Percentiles rank a stretch among this genome's conserved stretches.
phyloP scores from a whole-genome alignment of 2,888 invertebrate genomes.

The Ethmia dodecea region DNA sequence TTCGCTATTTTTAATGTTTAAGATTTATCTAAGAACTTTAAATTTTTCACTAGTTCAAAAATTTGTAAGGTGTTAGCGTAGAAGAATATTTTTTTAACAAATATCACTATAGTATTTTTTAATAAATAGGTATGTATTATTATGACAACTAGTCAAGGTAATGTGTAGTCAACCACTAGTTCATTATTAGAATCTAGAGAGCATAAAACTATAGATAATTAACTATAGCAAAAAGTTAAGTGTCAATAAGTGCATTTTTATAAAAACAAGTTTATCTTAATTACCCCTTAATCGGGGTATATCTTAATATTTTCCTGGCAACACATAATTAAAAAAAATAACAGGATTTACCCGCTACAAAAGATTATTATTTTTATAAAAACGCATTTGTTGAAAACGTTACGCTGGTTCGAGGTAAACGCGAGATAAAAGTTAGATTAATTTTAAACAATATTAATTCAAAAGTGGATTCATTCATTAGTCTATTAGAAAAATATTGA shows the following conservation, averaged over 20 bases:
- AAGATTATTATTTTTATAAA: conserved; percentile 46
- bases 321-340: too few species aligned
- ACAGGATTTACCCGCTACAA: conserved; percentile 24
- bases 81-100: conserved; percentile 73
- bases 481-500: conserved; percentile 63
- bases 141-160: conserved; percentile 45
- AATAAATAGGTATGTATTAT: conserved; percentile 51
- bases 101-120: conserved; percentile 51
- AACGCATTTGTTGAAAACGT: conserved; percentile 34
- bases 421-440: conserved; percentile 31
- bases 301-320: conserved; percentile 23
- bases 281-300: conserved; percentile 32
- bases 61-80: conserved; percentile 69
- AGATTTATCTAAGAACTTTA: conserved; percentile 56
- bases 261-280: conserved; percentile 30
- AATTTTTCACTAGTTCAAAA: conserved; percentile 53
- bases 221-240: conserved; percentile 52
- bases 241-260: conserved; percentile 47
- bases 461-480: conserved; percentile 29
- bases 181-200: conserved; percentile 52
- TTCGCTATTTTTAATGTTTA: conserved; percentile 41
- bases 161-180: conserved; percentile 47
- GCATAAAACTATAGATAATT: conserved; percentile 54
- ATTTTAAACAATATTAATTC: conserved; percentile 37
- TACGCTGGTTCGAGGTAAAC: conserved; percentile 18